Base-by-base conservation (phyloP, 2,113 vertebrate species). In the Noturus placidus region DNA sequence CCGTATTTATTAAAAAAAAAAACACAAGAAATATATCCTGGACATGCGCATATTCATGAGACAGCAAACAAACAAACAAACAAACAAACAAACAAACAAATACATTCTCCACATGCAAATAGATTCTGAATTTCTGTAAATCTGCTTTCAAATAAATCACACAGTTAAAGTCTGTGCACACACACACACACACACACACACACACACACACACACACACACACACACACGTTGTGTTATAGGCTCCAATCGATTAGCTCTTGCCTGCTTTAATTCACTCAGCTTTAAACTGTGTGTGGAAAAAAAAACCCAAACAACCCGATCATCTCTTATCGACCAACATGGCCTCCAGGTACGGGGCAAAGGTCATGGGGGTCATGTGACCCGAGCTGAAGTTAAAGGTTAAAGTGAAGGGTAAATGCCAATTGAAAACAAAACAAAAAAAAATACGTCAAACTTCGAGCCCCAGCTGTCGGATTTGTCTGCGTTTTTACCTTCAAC, bases 361-460 rank as follows among this genome's bases (percentile, higher is more conserved):
- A 88, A 83, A 74, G 74, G 84, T 88, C 79, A 56, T 74, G 22
- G 59, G 59, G 83, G 11, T 33, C 72, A 65, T 74, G 81, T 79
- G 59, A 35, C 25, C 35, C 20, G 30, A 63, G 50, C 50, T 83
- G 42, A 76, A 74, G 61, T 80, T 87, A 83, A 88, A 90, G 61
- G 63, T 52, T 67, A 57, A 52, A 78, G 11, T 61, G 59, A 86
- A 83, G 52, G 52, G 22, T 80, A 77, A 65, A 74, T 80, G 76
- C 20, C 65, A 82, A 82, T 69, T 81, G 14, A n/a, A 87, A 46
- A 46, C 42, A 46, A 38, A 38, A 38, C 35, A 2, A 38, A 38
- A 46, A 46, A 46, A 59, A 87, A 52, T n/a, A 50, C 15, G 38
- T 78, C 33, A 86, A 59, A 25, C 56, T 78, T 77, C 30, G 0